These are phyloP conservation scores for Tetragonisca angustula DNA, from an alignment of 2,888 invertebrate genomes.

Conservation along the genomic window DNA sequence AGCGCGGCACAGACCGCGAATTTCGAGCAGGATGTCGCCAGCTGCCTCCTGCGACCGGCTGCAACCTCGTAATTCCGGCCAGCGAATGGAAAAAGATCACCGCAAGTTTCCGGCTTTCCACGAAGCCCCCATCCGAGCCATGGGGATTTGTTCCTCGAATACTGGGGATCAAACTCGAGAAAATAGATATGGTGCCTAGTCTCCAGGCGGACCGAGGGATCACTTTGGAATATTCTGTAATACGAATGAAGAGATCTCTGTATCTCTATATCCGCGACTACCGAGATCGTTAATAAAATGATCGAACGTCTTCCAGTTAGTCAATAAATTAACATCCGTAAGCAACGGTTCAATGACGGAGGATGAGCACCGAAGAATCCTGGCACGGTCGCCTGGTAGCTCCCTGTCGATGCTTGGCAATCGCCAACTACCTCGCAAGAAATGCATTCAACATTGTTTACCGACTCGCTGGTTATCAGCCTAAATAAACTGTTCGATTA, in stretches of 20 bases:
- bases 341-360: slow-evolving; percentile 7
- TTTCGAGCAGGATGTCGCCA: slow-evolving; percentile 40
- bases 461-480: slow-evolving; percentile 24
- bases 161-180: slow-evolving; percentile 14
- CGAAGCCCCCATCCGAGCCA: slow-evolving; percentile 42
- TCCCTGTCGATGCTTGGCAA: slow-evolving; percentile 38
- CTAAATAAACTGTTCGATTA: slow-evolving; percentile 18
- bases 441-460: slow-evolving; percentile 26
- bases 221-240: too few species aligned
- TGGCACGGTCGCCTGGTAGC: slow-evolving; percentile 25
- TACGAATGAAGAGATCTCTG: neutral
- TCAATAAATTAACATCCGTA: slow-evolving; percentile 22
- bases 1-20: slow-evolving; percentile 4
- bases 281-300: neutral
- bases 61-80: slow-evolving; percentile 41
- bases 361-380: slow-evolving; percentile 18
- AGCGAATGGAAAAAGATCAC: slow-evolving; percentile 39
- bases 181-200: slow-evolving; percentile 28
- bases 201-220: too few species aligned
- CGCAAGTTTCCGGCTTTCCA: slow-evolving; percentile 48
- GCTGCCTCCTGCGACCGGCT: slow-evolving; percentile 25
- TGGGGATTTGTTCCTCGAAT: slow-evolving; percentile 45
- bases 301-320: neutral
- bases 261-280: neutral
- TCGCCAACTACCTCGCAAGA: slow-evolving; percentile 32